These are phyloP conservation scores for Melieria omissa DNA, from an alignment of 2,888 invertebrate species.

Conservation along the genomic window DNA sequence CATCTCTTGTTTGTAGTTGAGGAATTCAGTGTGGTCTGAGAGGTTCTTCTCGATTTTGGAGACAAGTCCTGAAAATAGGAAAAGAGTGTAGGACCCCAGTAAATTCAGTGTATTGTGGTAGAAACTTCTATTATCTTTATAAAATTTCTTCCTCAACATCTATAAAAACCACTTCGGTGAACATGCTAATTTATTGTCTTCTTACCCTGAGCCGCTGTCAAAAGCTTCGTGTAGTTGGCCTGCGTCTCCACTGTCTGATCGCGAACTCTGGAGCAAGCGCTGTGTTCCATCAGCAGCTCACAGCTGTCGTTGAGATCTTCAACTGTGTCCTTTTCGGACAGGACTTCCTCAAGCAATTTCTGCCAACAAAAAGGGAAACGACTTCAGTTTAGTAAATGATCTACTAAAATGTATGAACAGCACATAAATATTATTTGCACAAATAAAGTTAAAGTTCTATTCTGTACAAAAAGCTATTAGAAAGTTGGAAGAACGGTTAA, in stretches of 20 bases:
- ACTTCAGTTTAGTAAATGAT: too few relatives aligned
- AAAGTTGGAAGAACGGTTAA: too few relatives aligned
- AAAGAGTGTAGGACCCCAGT: neutral
- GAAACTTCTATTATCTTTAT: too few relatives aligned
- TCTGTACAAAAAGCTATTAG: too few relatives aligned
- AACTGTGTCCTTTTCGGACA: constrained; percentile 79
- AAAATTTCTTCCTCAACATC: neutral
- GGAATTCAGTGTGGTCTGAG: constrained; percentile 90
- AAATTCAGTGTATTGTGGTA: neutral
- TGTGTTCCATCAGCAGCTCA: constrained; percentile 86
- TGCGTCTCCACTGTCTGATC: constrained; percentile 88
- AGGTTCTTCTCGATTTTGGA: constrained; percentile 90
- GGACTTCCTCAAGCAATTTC: constrained; percentile 80
- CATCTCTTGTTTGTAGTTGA: constrained; percentile 85
- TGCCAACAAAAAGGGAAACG: constrained; percentile 34
- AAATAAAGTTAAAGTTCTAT: too few relatives aligned
- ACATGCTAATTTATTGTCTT: neutral
- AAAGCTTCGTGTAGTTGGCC: constrained; percentile 80
- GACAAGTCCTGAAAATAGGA: constrained; percentile 69
- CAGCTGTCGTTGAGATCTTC: constrained; percentile 89
- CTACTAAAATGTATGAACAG: too few relatives aligned
- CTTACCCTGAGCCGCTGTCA: constrained; percentile 80
- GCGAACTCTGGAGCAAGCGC: constrained; percentile 85
- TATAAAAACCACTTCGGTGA: neutral
- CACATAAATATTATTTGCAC: too few relatives aligned